phyloP scores from a whole-genome alignment of 2,797 vertebrate genomes.

The Nothura maculosa region DNA sequence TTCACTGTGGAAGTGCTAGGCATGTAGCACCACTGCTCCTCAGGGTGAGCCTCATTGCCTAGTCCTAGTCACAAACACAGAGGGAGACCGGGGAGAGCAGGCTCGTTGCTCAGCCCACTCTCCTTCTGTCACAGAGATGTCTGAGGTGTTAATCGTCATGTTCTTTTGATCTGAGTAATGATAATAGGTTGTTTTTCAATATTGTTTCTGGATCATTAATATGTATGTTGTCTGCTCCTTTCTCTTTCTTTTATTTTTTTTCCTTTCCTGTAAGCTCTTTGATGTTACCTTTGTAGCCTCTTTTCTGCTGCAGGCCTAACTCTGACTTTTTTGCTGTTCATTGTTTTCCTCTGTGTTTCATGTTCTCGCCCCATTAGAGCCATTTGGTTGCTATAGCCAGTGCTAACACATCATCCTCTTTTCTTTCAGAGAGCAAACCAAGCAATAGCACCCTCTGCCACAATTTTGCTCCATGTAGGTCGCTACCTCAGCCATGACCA shows the following conservation, averaged over 20 bases:
- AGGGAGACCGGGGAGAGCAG: background rate
- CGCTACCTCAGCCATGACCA: background rate
- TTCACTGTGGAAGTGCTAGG: background rate
- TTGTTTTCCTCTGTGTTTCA: constrained; percentile 47
- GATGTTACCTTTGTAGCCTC: constrained; percentile 74
- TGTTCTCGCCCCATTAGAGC: background rate
- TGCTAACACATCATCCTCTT: background rate
- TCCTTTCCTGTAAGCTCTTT: constrained; percentile 54
- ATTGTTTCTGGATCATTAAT: constrained; percentile 77
- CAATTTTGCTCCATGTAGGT: background rate
- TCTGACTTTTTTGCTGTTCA: constrained; percentile 56
- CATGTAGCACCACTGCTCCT: background rate
- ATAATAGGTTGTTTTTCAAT: constrained; percentile 76
- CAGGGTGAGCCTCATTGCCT: background rate
- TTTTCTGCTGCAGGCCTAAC: constrained; percentile 67
- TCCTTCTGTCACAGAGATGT: constrained; percentile 28
- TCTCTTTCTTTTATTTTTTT: constrained; percentile 51
- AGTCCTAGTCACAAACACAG: background rate
- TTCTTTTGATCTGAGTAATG: constrained; percentile 75
- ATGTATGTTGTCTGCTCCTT: constrained; percentile 64
- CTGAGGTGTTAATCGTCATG: constrained; percentile 69
- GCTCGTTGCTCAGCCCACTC: constrained; percentile 15
- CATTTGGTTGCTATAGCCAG: background rate
- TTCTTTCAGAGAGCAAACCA: background rate
- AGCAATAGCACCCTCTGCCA: background rate